Percentiles rank a stretch among this genome's conserved stretches.
These are phyloP conservation scores for Nasonia giraulti DNA, from an alignment of 1,140 invertebrate genomes.

Conservation along the genomic window DNA sequence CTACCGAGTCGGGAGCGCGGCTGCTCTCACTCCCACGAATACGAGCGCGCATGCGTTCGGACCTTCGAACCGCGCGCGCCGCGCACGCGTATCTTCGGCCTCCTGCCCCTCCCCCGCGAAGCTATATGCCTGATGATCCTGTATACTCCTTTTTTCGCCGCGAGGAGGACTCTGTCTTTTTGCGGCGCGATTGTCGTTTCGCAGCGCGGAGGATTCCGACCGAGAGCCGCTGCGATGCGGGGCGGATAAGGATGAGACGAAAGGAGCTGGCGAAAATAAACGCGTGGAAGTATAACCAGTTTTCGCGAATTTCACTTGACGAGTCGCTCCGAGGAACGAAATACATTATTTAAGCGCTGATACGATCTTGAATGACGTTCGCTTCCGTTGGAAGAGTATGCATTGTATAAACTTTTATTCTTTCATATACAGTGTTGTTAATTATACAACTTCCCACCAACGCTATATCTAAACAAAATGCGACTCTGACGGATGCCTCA, in stretches of 20 bases:
- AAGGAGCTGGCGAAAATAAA: too few relatives aligned
- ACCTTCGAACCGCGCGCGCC: conserved; percentile 32
- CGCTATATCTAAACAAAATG: background rate
- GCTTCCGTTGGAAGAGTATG: background rate
- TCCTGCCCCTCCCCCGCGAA: background rate
- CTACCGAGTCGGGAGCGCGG: background rate
- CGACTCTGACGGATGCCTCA: background rate
- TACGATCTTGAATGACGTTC: too few relatives aligned
- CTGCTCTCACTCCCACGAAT: background rate
- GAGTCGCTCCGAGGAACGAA: background rate
- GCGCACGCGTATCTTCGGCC: conserved; percentile 15
- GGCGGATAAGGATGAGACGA: too few relatives aligned
- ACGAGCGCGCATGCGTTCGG: conserved; percentile 43
- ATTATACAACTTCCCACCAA: too few relatives aligned
- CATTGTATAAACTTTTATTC: background rate
- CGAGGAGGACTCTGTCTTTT: background rate
- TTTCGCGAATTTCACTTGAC: background rate
- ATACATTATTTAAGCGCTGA: too few relatives aligned
- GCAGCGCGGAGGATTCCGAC: too few relatives aligned
- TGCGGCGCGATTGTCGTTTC: too few relatives aligned
- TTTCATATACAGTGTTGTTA: background rate
- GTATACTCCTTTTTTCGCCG: background rate
- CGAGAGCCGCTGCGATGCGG: too few relatives aligned
- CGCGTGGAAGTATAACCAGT: background rate
- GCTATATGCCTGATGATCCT: background rate